Evolutionary conservation across 1,140 invertebrate species (phyloP), one percentile per base, ranked within the genome.

Genomic region (Sitobion miscanthi): DNA sequence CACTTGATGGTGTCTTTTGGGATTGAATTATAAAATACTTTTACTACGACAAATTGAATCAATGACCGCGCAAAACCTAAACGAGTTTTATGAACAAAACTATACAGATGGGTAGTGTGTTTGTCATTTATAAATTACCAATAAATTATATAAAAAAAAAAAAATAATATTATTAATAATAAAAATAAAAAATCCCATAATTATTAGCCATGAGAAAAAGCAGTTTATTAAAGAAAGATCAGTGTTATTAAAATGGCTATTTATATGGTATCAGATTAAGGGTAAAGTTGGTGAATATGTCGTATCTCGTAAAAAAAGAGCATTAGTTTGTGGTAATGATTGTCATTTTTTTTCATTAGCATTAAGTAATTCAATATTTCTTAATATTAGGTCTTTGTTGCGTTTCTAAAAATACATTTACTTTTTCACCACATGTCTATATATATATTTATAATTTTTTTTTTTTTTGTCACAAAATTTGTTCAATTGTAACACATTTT

Each of bases 1-100:
- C 91, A 93, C 91, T 93, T 85, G 69, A 85, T 85, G 42, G 91
- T 93, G 91, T 83, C 91, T 83, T 85, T 93, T 83, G 91, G 91
- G 82, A 57, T 93, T 85, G 49, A 77, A 93, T 30, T 14, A 57
- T 92, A 25, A 38, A 86, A 93, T 86, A 93, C 45, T 57, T 86
- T 93, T 93, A 86, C 49, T 83, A 93, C 91, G 77, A 93, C 91
- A 90, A 90, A 90, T 57, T 42, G 82, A 93, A 85, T 54, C 38
- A 85, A 42, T 57, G 49, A 93, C 30, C 23, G 82, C 54, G n/a
- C 82, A 86, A 52, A 82, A 93, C 35, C 91, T 25, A 35, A 49
- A 86, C 1, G 82, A 54, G 91, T 93, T 85, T 91, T 45, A 57
- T 93, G 91, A 93, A 54, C 77, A 54, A 93, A 85, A 54, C 45